Percentiles rank a stretch among this genome's conserved stretches.
Evolutionary conservation across 2,113 vertebrate species (phyloP).

Genomic region (Scortum barcoo): DNA sequence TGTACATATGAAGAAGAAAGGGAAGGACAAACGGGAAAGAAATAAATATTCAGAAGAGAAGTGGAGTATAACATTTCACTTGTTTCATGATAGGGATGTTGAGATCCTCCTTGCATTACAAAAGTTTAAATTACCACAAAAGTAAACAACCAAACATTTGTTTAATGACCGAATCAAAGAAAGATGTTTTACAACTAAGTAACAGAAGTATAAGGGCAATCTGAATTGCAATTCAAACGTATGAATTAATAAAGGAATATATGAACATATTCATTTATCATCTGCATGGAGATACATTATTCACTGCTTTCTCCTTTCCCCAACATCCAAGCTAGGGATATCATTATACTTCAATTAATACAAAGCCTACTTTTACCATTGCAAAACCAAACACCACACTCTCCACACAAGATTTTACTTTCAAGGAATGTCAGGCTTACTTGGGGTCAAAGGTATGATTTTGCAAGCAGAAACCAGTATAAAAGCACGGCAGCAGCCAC

Average conservation of each 20-base stretch:
- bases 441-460: slow-evolving; percentile 80
- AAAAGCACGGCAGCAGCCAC: slow-evolving; percentile 69
- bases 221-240: slow-evolving; percentile 66
- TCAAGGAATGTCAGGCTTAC: slow-evolving; percentile 81
- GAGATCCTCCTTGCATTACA: background rate
- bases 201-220: slow-evolving; percentile 43
- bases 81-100: background rate
- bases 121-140: slow-evolving; percentile 6
- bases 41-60: background rate
- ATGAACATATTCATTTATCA: slow-evolving; percentile 77
- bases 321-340: slow-evolving; percentile 64
- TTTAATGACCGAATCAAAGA: background rate
- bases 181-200: slow-evolving; percentile 4
- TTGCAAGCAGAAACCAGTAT: slow-evolving; percentile 81
- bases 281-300: slow-evolving; percentile 82
- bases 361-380: slow-evolving; percentile 77
- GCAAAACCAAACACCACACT: slow-evolving; percentile 70
- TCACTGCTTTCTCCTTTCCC: slow-evolving; percentile 64
- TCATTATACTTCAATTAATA: slow-evolving; percentile 85
- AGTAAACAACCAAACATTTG: background rate
- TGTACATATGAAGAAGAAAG: slow-evolving; percentile 4
- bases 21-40: background rate
- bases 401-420: slow-evolving; percentile 72
- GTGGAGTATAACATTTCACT: background rate
- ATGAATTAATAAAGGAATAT: slow-evolving; percentile 84